Percentiles rank a stretch among this genome's conserved stretches.
Evolutionary conservation across 2,888 invertebrate species (phyloP).

Genomic region (Parascotia fuliginaria): DNA sequence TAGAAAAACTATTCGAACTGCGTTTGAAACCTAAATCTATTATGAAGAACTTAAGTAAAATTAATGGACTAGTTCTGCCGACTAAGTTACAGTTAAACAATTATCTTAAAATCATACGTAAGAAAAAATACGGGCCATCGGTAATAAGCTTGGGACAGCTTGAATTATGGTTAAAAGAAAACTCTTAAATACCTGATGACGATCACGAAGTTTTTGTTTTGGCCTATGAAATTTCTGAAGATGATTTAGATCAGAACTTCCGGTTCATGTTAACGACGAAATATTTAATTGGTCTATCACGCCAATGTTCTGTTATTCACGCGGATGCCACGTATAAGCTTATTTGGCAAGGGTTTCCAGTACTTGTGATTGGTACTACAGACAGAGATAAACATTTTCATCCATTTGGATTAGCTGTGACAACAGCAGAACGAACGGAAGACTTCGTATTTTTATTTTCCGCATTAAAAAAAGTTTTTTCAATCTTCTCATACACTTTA

Average conservation of each 20-base stretch:
- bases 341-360: conserved; percentile 37
- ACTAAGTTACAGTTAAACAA: not conserved
- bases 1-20: conserved; percentile 4
- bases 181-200: not conserved
- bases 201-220: not conserved
- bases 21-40: conserved; percentile 1
- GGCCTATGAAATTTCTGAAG: not conserved
- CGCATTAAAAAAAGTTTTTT: not conserved
- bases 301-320: not conserved
- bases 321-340: conserved; percentile 29
- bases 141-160: not conserved
- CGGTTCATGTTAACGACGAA: conserved; percentile 16
- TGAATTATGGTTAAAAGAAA: not conserved
- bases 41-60: not conserved
- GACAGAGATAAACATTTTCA: conserved; percentile 24
- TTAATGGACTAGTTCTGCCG: not conserved
- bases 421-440: conserved; percentile 19
- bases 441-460: not conserved
- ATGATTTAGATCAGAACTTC: not conserved
- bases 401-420: conserved; percentile 26
- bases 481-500: not conserved
- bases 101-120: not conserved
- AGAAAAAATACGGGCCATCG: not conserved
- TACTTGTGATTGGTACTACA: conserved; percentile 33
- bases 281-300: not conserved